Conservation (phyloP, 2,797 vertebrate species). For the Eurystomus glaucurus region DNA sequence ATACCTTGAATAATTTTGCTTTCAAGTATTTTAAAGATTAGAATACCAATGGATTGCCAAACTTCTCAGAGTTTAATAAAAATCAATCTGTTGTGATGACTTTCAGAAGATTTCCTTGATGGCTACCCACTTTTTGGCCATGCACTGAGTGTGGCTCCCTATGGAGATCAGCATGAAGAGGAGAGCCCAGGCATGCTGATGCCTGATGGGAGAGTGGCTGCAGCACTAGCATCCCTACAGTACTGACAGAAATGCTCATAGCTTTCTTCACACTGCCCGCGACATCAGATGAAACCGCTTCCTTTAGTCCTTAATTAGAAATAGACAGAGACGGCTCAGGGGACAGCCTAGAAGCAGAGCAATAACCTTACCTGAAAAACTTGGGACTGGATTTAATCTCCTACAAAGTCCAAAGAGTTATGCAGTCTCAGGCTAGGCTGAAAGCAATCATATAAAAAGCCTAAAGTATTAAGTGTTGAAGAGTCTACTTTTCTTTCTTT, state of each 20-base stretch:
- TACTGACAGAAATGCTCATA: background rate
- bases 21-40: background rate
- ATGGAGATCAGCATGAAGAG: background rate
- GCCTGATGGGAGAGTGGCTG: rapidly evolving
- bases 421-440: conserved; percentile 13
- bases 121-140: rapidly evolving
- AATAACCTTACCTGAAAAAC: conserved; percentile 60
- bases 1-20: background rate
- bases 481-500: background rate
- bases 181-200: rapidly evolving
- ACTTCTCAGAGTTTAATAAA: background rate
- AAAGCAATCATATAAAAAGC: conserved; percentile 45
- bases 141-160: rapidly evolving
- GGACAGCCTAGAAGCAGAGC: conserved; percentile 40
- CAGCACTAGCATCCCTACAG: background rate
- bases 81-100: background rate
- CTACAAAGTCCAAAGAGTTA: conserved; percentile 46
- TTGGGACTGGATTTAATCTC: conserved; percentile 61
- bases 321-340: conserved; percentile 28
- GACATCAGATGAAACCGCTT: background rate
- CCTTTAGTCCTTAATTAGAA: conserved; percentile 63
- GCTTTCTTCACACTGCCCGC: background rate
- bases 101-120: background rate
- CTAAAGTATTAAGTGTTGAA: background rate
- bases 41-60: background rate